Evolutionary conservation across 2,888 invertebrate genomes (phyloP).

Genomic region (Deilephila porcellus): DNA sequence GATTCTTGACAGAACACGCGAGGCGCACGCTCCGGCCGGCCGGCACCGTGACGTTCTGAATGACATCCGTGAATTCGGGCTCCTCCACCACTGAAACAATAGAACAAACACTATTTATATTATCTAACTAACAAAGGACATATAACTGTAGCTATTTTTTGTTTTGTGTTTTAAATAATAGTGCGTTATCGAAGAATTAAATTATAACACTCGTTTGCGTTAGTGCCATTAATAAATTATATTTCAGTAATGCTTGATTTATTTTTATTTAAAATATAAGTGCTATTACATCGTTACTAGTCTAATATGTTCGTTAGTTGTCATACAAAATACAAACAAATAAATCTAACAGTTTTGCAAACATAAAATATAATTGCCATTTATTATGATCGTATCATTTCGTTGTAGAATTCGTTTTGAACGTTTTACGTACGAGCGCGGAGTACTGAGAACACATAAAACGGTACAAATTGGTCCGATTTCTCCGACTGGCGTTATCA

Average conservation of each 20-base stretch:
- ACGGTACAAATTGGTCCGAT: slow-evolving; percentile 67
- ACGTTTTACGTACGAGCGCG: slow-evolving; percentile 27
- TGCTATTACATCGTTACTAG: too few species aligned
- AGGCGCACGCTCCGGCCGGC: slow-evolving; percentile 95
- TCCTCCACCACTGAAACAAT: slow-evolving; percentile 90
- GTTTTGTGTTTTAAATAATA: too few species aligned
- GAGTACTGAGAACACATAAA: slow-evolving; percentile 58
- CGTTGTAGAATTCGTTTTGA: slow-evolving; percentile 14
- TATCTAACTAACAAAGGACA: background rate
- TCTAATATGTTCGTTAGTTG: too few species aligned
- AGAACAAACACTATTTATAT: slow-evolving; percentile 32
- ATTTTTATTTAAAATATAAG: too few species aligned
- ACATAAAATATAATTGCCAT: background rate
- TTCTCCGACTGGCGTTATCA: slow-evolving; percentile 61
- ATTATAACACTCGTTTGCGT: too few species aligned
- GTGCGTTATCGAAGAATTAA: too few species aligned
- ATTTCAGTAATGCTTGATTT: too few species aligned
- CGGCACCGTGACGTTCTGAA: slow-evolving; percentile 95
- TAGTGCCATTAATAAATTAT: too few species aligned
- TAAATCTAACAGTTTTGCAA: background rate
- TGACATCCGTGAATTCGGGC: slow-evolving; percentile 95
- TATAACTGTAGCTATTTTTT: too few species aligned
- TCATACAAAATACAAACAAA: too few species aligned
- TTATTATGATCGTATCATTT: background rate
- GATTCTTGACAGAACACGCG: slow-evolving; percentile 95